Percentiles rank a stretch among this genome's conserved stretches.
Evolutionary conservation across 1,140 invertebrate species (phyloP).

Genomic region (Bombus pyrosoma): DNA sequence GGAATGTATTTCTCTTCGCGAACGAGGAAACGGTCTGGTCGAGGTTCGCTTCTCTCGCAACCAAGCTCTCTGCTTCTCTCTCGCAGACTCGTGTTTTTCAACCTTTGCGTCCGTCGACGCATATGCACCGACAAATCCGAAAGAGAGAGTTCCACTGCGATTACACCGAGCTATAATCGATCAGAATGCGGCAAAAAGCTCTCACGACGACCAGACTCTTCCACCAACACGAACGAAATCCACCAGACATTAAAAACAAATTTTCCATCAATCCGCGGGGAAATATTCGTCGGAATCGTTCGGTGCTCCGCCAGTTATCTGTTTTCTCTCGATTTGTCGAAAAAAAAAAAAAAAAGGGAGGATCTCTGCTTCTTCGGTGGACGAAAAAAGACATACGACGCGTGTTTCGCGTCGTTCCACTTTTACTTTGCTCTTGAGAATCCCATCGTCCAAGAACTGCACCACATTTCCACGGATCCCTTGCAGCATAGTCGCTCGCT

Average conservation of each 20-base stretch:
- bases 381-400: neutral
- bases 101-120: constrained; percentile 2
- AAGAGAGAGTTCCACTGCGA: neutral
- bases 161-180: neutral
- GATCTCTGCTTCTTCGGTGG: neutral
- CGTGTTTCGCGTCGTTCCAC: constrained; percentile 54
- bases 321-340: neutral
- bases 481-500: constrained; percentile 55
- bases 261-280: neutral
- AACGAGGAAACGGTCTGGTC: constrained; percentile 23
- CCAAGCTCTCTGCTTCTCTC: neutral
- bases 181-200: neutral
- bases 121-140: neutral
- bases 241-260: neutral
- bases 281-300: neutral
- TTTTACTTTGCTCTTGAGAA: constrained; percentile 60
- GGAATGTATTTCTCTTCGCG: constrained; percentile 20
- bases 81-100: neutral
- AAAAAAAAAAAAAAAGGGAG: neutral
- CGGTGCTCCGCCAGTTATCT: too few species aligned
- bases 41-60: neutral
- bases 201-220: neutral
- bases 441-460: constrained; percentile 39
- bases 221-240: too few species aligned
- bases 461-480: constrained; percentile 49